Conservation (phyloP, 2,797 vertebrate genomes). For the Megaceryle alcyon region DNA sequence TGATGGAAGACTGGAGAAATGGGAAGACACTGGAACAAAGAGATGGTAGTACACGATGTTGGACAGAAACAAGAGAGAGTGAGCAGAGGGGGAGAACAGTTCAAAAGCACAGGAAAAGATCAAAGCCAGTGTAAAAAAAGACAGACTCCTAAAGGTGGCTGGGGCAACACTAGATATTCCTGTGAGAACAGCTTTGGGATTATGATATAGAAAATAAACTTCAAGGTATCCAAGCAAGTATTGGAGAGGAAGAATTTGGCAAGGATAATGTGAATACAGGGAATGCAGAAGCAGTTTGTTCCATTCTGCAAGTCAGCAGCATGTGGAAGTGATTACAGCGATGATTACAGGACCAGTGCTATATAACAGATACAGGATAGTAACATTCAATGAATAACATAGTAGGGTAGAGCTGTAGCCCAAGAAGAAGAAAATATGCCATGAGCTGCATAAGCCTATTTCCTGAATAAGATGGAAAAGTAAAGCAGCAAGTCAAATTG, state of each 20-base stretch:
- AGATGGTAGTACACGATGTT: neutral
- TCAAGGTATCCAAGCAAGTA: neutral
- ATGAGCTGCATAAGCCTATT: neutral
- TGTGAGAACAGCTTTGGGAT: neutral
- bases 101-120: neutral
- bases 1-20: neutral
- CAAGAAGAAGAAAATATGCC: neutral
- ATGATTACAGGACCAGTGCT: neutral
- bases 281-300: neutral
- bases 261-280: neutral
- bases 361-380: neutral
- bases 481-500: neutral
- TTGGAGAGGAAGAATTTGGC: neutral
- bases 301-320: neutral
- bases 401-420: neutral
- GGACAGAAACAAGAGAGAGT: neutral
- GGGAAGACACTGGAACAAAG: neutral
- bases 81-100: neutral
- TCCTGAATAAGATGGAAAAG: neutral
- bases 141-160: neutral
- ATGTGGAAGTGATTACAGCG: slow-evolving; percentile 32
- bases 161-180: neutral
- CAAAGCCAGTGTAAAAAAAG: neutral
- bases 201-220: neutral
- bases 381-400: neutral